These are phyloP conservation scores for Triplophysa yarkandensis DNA, from an alignment of 2,797 vertebrate genomes.

Conservation along the genomic window DNA sequence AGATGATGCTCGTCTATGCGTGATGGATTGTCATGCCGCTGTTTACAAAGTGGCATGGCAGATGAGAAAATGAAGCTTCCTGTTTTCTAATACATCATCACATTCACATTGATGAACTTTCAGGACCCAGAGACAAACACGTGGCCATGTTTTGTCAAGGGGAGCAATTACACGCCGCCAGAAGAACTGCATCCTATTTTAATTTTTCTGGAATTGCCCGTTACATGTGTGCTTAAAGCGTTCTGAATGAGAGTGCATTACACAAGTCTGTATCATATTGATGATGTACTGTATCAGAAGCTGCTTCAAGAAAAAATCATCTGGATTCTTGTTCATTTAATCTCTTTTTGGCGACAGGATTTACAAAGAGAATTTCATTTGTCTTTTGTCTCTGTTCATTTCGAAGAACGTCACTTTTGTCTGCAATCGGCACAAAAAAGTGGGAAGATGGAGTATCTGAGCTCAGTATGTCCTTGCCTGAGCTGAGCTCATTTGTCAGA, in stretches of 20 bases:
- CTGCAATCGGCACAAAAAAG: slow-evolving; percentile 54
- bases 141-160: slow-evolving; percentile 19
- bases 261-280: slow-evolving; percentile 28
- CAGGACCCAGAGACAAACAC: slow-evolving; percentile 50
- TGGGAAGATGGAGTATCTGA: slow-evolving; percentile 68
- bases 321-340: slow-evolving; percentile 34
- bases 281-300: slow-evolving; percentile 21
- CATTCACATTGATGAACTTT: slow-evolving; percentile 45
- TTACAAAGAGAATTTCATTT: slow-evolving; percentile 60
- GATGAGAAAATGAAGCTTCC: slow-evolving; percentile 51
- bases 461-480: slow-evolving; percentile 68
- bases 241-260: slow-evolving; percentile 2
- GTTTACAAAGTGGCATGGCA: slow-evolving; percentile 46
- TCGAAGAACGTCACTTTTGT: slow-evolving; percentile 66
- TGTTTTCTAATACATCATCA: slow-evolving; percentile 34
- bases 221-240: slow-evolving; percentile 1
- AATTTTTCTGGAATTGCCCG: slow-evolving; percentile 29
- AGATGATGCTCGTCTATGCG: slow-evolving; percentile 53
- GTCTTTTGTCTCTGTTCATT: slow-evolving; percentile 68
- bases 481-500: slow-evolving; percentile 71
- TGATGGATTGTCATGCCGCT: slow-evolving; percentile 52
- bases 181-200: slow-evolving; percentile 29
- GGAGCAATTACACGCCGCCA: slow-evolving; percentile 33
- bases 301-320: slow-evolving; percentile 18
- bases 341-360: slow-evolving; percentile 17